These are phyloP conservation scores for Aethina tumida DNA, from an alignment of 1,140 invertebrate species.

Conservation along the genomic window DNA sequence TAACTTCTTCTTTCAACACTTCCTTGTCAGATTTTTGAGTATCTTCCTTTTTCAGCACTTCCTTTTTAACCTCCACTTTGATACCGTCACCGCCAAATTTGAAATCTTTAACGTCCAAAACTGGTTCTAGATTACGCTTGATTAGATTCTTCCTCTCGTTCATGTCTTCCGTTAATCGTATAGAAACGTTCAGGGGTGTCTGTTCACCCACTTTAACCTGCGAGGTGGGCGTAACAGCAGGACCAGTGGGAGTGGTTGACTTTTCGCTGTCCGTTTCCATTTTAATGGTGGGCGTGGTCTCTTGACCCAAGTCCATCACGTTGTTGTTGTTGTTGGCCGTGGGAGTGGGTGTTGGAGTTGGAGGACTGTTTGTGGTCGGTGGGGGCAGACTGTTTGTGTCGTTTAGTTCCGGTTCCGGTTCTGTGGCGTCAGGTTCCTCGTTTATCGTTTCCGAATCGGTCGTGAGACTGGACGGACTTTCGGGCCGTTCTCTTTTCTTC, in stretches of 20 bases:
- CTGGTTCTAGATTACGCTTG: conserved; percentile 27
- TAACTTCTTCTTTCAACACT: conserved; percentile 15
- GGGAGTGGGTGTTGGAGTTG: conserved; percentile 29
- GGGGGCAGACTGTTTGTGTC: conserved; percentile 27
- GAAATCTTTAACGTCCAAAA: conserved; percentile 20
- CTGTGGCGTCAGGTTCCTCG: conserved; percentile 59
- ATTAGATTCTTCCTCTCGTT: conserved; percentile 34
- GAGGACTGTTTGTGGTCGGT: conserved; percentile 9
- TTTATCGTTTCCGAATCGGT: conserved; percentile 70
- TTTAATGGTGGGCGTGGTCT: background rate
- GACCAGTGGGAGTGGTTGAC: background rate
- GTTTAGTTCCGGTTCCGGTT: conserved; percentile 48
- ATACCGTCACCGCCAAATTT: conserved; percentile 14
- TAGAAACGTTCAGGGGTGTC: conserved; percentile 33
- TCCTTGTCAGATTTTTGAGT: conserved; percentile 33
- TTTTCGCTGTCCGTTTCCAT: conserved; percentile 3
- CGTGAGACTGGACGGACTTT: conserved; percentile 69
- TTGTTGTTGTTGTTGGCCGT: conserved; percentile 31
- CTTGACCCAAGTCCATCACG: conserved; percentile 1
- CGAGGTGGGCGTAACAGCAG: conserved; percentile 1
- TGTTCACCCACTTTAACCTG: conserved; percentile 12
- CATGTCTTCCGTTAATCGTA: conserved; percentile 33
- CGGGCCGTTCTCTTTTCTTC: conserved; percentile 59
- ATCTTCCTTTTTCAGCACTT: conserved; percentile 34
- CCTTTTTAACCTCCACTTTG: conserved; percentile 17